phyloP scores from a whole-genome alignment of 2,888 invertebrate species.

The Periphyllus acericola region DNA sequence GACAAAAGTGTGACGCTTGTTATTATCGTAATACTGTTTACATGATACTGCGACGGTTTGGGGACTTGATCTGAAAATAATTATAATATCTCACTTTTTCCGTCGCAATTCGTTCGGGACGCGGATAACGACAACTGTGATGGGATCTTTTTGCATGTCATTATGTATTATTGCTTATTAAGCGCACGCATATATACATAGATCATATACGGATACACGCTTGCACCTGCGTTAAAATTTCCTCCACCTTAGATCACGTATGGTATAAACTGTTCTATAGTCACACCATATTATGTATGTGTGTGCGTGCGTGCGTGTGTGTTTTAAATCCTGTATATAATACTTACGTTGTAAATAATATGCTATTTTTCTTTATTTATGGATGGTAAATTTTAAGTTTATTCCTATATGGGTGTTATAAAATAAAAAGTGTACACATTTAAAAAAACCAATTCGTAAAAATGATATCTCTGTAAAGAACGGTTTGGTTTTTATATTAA shows the following conservation, averaged over 20 bases:
- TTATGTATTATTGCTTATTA: slow-evolving; percentile 1
- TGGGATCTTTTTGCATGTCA: background rate
- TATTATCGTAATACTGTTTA: too few relatives aligned
- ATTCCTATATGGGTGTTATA: background rate
- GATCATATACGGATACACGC: background rate
- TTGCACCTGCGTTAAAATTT: background rate
- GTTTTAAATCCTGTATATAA: background rate
- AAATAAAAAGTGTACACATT: background rate
- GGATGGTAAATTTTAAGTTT: too few relatives aligned
- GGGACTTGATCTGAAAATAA: too few relatives aligned
- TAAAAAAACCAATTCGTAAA: slow-evolving; percentile 40
- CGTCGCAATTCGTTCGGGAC: background rate
- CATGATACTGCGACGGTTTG: too few relatives aligned
- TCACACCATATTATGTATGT: too few relatives aligned
- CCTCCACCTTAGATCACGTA: background rate
- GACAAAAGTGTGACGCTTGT: too few relatives aligned
- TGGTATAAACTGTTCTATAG: too few relatives aligned
- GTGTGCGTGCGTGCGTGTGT: background rate
- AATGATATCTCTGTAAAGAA: slow-evolving; percentile 31
- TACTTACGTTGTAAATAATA: background rate
- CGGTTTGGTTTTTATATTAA: slow-evolving; percentile 44
- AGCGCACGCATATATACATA: background rate
- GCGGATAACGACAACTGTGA: background rate
- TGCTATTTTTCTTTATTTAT: background rate
- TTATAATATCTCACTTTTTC: background rate